Percentiles rank a stretch among this genome's conserved stretches.
phyloP scores from a whole-genome alignment of 2,888 invertebrate species.

The Sinodicranocentrus sp. region DNA sequence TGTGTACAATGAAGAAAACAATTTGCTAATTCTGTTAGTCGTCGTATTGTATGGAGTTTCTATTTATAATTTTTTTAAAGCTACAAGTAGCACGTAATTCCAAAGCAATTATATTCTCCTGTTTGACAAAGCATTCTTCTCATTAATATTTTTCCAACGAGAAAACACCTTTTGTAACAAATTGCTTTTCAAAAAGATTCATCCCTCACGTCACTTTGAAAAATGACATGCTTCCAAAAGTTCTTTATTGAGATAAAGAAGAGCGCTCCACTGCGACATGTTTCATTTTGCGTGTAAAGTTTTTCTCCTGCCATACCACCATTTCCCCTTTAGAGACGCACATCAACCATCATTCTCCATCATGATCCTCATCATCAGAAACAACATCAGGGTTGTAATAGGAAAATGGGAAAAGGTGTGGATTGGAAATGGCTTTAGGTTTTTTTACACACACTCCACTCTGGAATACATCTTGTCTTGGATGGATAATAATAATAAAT shows the following conservation, averaged over 20 bases:
- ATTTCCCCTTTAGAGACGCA: conserved; percentile 8
- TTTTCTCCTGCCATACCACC: background rate
- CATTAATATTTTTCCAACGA: conserved; percentile 74
- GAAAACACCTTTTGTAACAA: conserved; percentile 75
- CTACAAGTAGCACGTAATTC: too few relatives aligned
- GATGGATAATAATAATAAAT: conserved; percentile 48
- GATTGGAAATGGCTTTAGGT: conserved; percentile 60
- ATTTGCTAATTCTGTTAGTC: too few relatives aligned
- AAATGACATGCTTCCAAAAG: conserved; percentile 69
- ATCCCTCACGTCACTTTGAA: conserved; percentile 75
- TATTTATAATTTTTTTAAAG: too few relatives aligned
- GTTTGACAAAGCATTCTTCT: too few relatives aligned
- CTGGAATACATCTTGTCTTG: conserved; percentile 34
- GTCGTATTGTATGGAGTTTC: too few relatives aligned
- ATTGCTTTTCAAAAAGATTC: conserved; percentile 73
- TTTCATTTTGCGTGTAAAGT: conserved; percentile 53
- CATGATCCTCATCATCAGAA: conserved; percentile 37
- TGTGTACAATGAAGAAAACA: too few relatives aligned
- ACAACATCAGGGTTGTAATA: conserved; percentile 38
- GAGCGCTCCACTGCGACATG: conserved; percentile 1
- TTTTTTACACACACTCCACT: conserved; percentile 40
- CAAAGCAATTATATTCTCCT: too few relatives aligned
- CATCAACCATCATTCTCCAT: conserved; percentile 63
- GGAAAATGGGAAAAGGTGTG: conserved; percentile 59
- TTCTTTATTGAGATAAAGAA: conserved; percentile 39